Base-by-base conservation (phyloP, 2,888 invertebrate genomes). In the Caenorhabditis sp. region DNA sequence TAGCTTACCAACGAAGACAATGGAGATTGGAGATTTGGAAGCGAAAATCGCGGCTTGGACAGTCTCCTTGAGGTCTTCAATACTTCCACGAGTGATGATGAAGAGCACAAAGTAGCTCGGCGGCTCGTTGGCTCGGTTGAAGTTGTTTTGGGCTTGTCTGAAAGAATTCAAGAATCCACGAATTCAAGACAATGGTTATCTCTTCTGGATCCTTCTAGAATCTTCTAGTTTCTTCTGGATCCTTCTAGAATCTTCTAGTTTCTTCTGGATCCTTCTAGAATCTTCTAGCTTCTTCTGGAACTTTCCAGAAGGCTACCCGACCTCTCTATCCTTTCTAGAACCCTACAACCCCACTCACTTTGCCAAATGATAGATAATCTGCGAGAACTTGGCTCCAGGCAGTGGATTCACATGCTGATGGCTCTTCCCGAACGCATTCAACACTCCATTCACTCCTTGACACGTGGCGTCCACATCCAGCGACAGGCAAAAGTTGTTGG, bases 11-110 rank as follows among this genome's bases (percentile, higher is more conserved):
- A 83, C 41, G 19, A 83, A 83, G 58, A 79, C 75, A 24, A 83
- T 80, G 2, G 83, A 89, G 35, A 89, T 86, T 7, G 89, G 89
- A n/a, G 89, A 83, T 58, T 90, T 82, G 19, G 89, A 89, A 10
- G 89, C 89, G 54, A 89, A 89, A 74, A 89, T 89, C 0, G 90
- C 81, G 5, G 89, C 85, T 70, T 89, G 89, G 1, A 89, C 85
- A 1, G 89, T 87, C 70, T 89, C 89, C 51, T 90, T 90, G 12
- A 89, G 61, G 56, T 89, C 89, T n/a, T 90, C 90, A 47, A 89
- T 87, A 26, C 85, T 72, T 24, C 89, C 89, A 44, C 89, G 79
- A 12, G 89, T 89, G 8, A 89, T 85, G 10, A 89, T 61, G 24
- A 87, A 85, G 19, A 89, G 74, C 14, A 89, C 86, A 68, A 79